phyloP scores from a whole-genome alignment of 2,888 invertebrate species.

The Agrotis puta region DNA sequence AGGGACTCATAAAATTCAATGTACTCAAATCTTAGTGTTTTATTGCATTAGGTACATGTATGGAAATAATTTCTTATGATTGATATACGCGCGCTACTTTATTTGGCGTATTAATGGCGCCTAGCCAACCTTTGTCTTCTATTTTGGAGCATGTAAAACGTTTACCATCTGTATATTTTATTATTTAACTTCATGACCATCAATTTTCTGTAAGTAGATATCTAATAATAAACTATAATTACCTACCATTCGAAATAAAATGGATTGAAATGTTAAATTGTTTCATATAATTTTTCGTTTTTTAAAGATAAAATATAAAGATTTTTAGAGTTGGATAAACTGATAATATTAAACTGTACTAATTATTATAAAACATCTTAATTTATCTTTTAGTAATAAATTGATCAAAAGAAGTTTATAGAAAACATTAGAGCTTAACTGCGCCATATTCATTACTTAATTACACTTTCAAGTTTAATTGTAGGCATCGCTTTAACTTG shows the following conservation, averaged over 20 bases:
- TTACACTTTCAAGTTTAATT: slow-evolving; percentile 42
- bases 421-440: neutral
- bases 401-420: neutral
- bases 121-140: neutral
- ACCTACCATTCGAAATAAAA: neutral
- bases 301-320: neutral
- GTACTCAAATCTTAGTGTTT: slow-evolving; percentile 12
- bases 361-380: neutral
- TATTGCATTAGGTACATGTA: neutral
- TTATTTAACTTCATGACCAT: neutral
- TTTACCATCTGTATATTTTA: neutral
- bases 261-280: neutral
- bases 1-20: neutral
- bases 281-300: neutral
- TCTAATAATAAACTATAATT: neutral
- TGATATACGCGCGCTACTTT: neutral
- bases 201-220: neutral
- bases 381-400: neutral
- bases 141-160: neutral
- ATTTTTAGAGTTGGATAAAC: neutral
- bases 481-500: slow-evolving; percentile 18
- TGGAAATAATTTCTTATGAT: neutral
- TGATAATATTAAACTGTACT: neutral
- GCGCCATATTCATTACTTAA: slow-evolving; percentile 24
- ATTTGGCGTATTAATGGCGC: slow-evolving; percentile 18